Evolutionary conservation across 1,140 invertebrate species (phyloP), one percentile per base, ranked within the genome.

Genomic region (Drosophila rufa): DNA sequence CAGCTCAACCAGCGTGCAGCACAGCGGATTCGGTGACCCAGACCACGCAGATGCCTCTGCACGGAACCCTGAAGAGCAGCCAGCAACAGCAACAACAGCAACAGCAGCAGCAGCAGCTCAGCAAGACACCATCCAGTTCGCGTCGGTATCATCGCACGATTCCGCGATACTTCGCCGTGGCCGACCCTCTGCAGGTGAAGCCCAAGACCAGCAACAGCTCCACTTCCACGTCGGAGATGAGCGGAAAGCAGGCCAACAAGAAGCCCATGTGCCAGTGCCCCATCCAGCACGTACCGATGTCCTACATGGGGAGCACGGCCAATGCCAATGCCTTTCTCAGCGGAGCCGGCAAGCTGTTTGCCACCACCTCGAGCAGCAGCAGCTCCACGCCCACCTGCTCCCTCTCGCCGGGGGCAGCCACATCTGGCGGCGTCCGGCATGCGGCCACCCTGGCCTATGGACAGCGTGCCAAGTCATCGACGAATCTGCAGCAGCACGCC

Each of bases 211-310:
- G 75, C 62, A 48, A 57, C 3, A 82, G 45, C 33, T 27, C 57
- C 22, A 82, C 59, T 42, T 43, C 57, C 45, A 82, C 65, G 17
- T 77, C 45, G 15, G 78, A 85, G 12, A 40, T 57, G n/a, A 30
- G 48, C 43, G 38, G 27, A 33, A 74, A 69, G 68, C 76, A 71
- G 42, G 33, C 50, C 38, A 79, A n/a, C 53, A 93, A 93, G 71
- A 93, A 93, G 43, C 86, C 92, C 14, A 92, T 92, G 70, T 93
- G 92, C 70, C 92, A 93, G 57, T 93, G 92, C 57, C 92, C 92
- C 17, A 86, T 93, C 43, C 92, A 93, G 58, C 92, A 93, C 61
- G 92, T 93, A 25, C 92, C 92, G n/a, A 93, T 93, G 92, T 92
- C 91, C 46, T 93, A 93, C 57, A 93, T 93, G 91, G 91, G 91